Conservation (phyloP, 2,113 vertebrate species). For the Copsychus sechellarum region DNA sequence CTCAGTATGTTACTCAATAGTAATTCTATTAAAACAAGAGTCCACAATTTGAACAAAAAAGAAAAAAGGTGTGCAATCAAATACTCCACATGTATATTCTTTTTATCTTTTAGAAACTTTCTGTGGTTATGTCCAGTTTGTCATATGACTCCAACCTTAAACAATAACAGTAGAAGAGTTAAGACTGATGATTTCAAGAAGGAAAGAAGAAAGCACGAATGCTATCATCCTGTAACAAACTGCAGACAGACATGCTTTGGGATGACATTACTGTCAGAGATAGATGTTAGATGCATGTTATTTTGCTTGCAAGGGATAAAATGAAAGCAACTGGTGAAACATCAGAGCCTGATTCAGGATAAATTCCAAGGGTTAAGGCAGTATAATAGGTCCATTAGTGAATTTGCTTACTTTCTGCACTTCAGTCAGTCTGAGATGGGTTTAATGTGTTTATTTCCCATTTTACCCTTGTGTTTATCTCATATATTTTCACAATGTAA, state of each 20-base stretch:
- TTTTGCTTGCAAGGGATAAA: background rate
- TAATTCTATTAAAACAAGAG: background rate
- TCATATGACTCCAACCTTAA: background rate
- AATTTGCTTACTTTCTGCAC: background rate
- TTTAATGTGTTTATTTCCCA: background rate
- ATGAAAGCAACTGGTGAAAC: background rate
- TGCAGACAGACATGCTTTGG: background rate
- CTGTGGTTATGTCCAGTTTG: background rate
- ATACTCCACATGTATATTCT: background rate
- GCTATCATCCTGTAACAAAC: background rate
- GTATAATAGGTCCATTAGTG: background rate
- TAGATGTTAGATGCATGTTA: background rate
- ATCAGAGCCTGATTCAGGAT: background rate
- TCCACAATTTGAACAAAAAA: background rate
- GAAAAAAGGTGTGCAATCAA: background rate
- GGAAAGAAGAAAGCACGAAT: background rate
- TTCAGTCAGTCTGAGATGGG: background rate
- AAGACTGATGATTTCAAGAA: background rate
- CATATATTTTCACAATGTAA: background rate
- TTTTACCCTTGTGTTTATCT: background rate
- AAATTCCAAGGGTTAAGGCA: background rate
- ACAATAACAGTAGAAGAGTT: background rate
- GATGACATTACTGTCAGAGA: background rate
- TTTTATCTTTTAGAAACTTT: background rate
- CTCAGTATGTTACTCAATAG: background rate